Evolutionary conservation across 2,797 vertebrate genomes (phyloP).

Genomic region (Meriones psammophilus): DNA sequence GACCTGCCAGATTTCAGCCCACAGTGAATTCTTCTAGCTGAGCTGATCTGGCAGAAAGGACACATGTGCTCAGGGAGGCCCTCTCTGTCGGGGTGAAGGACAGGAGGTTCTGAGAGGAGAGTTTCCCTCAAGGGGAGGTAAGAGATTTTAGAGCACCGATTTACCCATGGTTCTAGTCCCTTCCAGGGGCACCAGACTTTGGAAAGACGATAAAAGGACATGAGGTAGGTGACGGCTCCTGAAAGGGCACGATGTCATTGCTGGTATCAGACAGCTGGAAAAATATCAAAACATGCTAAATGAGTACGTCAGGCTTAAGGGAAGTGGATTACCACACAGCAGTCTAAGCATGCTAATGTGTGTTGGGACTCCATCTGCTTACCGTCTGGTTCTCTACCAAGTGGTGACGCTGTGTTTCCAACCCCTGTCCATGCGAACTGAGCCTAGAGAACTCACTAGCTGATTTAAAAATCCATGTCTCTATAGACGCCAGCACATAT

Average conservation of each 20-base stretch:
- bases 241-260: background rate
- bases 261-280: background rate
- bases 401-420: background rate
- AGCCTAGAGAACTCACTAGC: background rate
- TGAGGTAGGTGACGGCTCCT: background rate
- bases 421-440: constrained; percentile 5
- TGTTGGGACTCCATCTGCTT: background rate
- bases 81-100: constrained; percentile 63
- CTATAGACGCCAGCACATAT: too few species aligned
- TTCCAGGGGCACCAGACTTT: background rate
- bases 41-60: constrained; percentile 62
- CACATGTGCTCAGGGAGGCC: constrained; percentile 63
- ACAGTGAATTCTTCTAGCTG: constrained; percentile 74
- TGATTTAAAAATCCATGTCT: background rate
- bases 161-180: background rate
- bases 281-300: background rate
- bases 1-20: constrained; percentile 82
- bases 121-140: background rate
- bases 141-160: constrained; percentile 18
- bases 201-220: background rate
- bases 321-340: background rate
- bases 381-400: background rate
- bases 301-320: background rate
- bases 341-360: background rate
- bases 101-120: constrained; percentile 30